Percentiles rank a stretch among this genome's conserved stretches.
These are phyloP conservation scores for Hesperia comma DNA, from an alignment of 2,888 invertebrate genomes.

Conservation along the genomic window DNA sequence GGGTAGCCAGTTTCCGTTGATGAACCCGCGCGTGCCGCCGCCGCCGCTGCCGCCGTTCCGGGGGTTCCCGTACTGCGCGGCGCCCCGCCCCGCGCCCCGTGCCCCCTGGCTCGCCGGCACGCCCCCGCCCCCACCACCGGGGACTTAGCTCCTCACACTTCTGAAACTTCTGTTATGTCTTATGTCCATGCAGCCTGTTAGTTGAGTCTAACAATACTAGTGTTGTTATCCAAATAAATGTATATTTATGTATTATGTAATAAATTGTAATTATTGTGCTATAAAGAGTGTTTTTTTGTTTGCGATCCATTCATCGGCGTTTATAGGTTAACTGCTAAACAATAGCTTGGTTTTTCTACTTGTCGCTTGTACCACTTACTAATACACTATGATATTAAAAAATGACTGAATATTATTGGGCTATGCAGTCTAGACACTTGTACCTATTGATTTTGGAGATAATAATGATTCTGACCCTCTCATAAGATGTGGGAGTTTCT, in stretches of 20 bases:
- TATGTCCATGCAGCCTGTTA: slow-evolving; percentile 44
- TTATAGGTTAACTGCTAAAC: too few relatives aligned
- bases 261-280: slow-evolving; percentile 63
- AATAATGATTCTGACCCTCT: too few relatives aligned
- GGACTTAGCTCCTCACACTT: slow-evolving; percentile 62
- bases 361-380: too few relatives aligned
- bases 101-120: slow-evolving; percentile 67
- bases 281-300: slow-evolving; percentile 41
- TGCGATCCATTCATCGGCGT: too few relatives aligned
- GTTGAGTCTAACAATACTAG: slow-evolving; percentile 67
- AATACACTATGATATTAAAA: too few relatives aligned
- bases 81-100: slow-evolving; percentile 55
- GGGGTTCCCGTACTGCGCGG: slow-evolving; percentile 58
- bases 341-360: too few relatives aligned
- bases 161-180: slow-evolving; percentile 21
- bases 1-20: slow-evolving; percentile 59
- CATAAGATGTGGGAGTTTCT: too few relatives aligned
- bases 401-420: too few relatives aligned
- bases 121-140: slow-evolving; percentile 75
- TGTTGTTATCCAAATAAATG: slow-evolving; percentile 79
- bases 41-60: slow-evolving; percentile 53
- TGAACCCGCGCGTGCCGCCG: slow-evolving; percentile 52
- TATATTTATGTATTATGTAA: slow-evolving; percentile 73
- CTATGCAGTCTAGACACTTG: too few relatives aligned
- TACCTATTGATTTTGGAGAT: too few relatives aligned